Percentiles rank a stretch among this genome's conserved stretches.
Evolutionary conservation across 2,113 vertebrate species (phyloP).

Genomic region (Anguilla japonica): DNA sequence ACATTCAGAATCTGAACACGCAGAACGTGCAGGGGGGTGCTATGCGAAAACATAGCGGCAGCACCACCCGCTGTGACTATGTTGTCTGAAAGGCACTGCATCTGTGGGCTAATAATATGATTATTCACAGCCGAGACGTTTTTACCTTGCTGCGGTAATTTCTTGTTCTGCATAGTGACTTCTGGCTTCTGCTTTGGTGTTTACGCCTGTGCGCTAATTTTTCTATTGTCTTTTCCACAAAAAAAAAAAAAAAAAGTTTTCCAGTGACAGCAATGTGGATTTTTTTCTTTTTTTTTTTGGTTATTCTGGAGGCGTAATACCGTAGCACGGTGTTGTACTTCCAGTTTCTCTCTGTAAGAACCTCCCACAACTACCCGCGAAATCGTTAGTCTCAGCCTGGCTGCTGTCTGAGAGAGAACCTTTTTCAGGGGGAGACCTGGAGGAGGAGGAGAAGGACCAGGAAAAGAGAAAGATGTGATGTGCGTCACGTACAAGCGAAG

Average conservation of each 20-base stretch:
- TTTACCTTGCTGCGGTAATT: background rate
- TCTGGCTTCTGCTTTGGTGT: background rate
- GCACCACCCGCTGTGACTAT: background rate
- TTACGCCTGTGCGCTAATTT: background rate
- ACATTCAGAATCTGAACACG: background rate
- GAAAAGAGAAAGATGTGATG: background rate
- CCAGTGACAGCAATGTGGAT: background rate
- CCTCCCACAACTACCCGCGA: background rate
- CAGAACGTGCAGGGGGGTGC: background rate
- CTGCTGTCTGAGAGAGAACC: slow-evolving; percentile 22
- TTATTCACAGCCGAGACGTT: background rate
- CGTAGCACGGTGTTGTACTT: no score
- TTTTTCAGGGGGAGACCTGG: background rate
- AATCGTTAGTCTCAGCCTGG: slow-evolving; percentile 5
- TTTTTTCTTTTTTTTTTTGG: no score
- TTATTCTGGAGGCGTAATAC: background rate
- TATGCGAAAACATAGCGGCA: background rate
- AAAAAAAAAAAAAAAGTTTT: background rate
- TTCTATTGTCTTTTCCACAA: background rate
- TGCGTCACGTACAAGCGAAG: background rate
- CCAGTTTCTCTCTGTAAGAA: no score
- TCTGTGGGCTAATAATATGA: background rate
- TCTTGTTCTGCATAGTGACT: no score
- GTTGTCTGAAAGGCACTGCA: background rate
- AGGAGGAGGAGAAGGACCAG: background rate